Evolutionary conservation across 1,140 invertebrate species (phyloP), one percentile per base, ranked within the genome.

Genomic region (Chrysomallon squamiferum): DNA sequence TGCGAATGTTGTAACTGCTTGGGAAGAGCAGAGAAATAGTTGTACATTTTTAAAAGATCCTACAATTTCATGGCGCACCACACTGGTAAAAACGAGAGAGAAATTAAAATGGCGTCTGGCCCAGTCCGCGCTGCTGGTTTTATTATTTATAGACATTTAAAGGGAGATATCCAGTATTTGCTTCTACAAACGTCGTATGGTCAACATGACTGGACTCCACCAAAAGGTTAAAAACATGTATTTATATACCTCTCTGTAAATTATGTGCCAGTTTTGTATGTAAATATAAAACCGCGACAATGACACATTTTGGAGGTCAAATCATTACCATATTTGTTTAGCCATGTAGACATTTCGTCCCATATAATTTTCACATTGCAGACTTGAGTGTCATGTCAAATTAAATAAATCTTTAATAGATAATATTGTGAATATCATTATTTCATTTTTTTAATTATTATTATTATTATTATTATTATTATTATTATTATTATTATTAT

Each of bases 141-240:
- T 6, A 75, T 88, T 18, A 75, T 88, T 41, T 88, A 85, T 69
- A 77, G 88, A 29, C 62, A 74, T 43, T n/a, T 85, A 2, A 49
- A 74, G 11, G 68, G 72, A 50, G 58, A 78, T 22, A 74, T 87
- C 52, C 81, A 88, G 45, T 88, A 87, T 77, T 72, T 88, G 2
- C 61, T 88, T n/a, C 68, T 88, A 32, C 86, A 88, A 74, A 80
- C 87, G 20, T 86, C 86, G 81, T n/a, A n/a, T n/a, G n/a, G n/a
- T 2, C 74, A 81, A 59, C 73, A 83, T 68, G 86, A 88, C 65
- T 89, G 88, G 88, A 87, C 87, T 4, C 87, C 88, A 25, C 88
- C 88, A 25, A 89, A 89, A 85, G 88, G 88, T 88, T 63, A 38
- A n/a, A 29, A 52, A 18, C 13, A 22, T 13, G 25, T 57, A 18